These are phyloP conservation scores for Bellardia pandia DNA, from an alignment of 2,888 invertebrate genomes.

Conservation along the genomic window DNA sequence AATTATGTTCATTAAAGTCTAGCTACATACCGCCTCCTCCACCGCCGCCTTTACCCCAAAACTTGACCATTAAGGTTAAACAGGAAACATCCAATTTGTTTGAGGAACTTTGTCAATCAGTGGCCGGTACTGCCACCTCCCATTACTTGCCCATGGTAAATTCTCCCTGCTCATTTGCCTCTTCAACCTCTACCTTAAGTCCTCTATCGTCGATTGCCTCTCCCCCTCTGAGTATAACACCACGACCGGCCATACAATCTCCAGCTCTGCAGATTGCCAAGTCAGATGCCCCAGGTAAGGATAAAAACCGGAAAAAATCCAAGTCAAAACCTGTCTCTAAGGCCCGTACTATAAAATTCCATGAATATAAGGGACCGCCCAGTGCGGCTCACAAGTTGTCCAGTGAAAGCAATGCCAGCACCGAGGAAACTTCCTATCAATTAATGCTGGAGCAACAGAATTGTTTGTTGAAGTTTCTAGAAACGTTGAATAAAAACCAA, in stretches of 20 bases:
- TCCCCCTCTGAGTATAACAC: conserved; percentile 85
- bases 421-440: conserved; percentile 93
- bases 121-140: conserved; percentile 83
- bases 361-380: conserved; percentile 97
- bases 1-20: conserved; percentile 72
- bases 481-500: conserved; percentile 91
- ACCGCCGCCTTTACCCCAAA: conserved; percentile 75
- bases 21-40: conserved; percentile 80
- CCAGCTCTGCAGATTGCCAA: conserved; percentile 84
- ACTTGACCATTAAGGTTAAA: conserved; percentile 80
- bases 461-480: conserved; percentile 94
- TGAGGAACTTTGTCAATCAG: conserved; percentile 87
- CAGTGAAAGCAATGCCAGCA: conserved; percentile 83
- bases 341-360: conserved; percentile 96
- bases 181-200: conserved; percentile 88
- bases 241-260: conserved; percentile 85
- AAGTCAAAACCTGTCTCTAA: conserved; percentile 93
- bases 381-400: conserved; percentile 89
- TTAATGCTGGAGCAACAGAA: conserved; percentile 95
- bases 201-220: conserved; percentile 88
- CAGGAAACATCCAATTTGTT: conserved; percentile 84
- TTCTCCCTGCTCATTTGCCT: conserved; percentile 85
- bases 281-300: conserved; percentile 88
- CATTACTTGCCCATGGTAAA: conserved; percentile 85
- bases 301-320: conserved; percentile 92